phyloP scores from a whole-genome alignment of 2,888 invertebrate species.

The Parnassius apollo region DNA sequence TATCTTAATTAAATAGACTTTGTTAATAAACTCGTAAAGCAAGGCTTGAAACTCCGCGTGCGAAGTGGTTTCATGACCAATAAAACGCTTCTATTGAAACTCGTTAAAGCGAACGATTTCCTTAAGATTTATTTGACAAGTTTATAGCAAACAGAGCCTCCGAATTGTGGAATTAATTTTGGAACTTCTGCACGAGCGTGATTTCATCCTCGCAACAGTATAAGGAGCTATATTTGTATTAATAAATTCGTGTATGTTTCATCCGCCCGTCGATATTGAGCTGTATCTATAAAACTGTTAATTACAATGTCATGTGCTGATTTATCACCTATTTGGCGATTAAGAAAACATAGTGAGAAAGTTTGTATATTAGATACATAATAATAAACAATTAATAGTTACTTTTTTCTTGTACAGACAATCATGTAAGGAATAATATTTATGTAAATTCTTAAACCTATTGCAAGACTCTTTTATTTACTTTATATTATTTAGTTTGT shows the following conservation, averaged over 20 bases:
- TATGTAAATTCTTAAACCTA: too few species aligned
- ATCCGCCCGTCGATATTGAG: too few species aligned
- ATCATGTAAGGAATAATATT: too few species aligned
- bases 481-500: too few species aligned
- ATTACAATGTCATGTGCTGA: too few species aligned
- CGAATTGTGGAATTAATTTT: slow-evolving; percentile 52
- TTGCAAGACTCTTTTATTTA: too few species aligned
- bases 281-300: too few species aligned
- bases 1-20: slow-evolving; percentile 31
- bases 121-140: slow-evolving; percentile 60
- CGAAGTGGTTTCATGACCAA: slow-evolving; percentile 45
- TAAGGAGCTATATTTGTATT: slow-evolving; percentile 29
- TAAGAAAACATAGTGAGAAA: too few species aligned
- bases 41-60: slow-evolving; percentile 21
- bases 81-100: slow-evolving; percentile 52
- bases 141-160: slow-evolving; percentile 49
- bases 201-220: slow-evolving; percentile 36
- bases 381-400: too few species aligned
- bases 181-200: slow-evolving; percentile 39
- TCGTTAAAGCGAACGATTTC: slow-evolving; percentile 42
- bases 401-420: too few species aligned
- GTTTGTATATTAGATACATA: too few species aligned
- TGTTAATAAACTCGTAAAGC: slow-evolving; percentile 30
- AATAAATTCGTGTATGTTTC: neutral
- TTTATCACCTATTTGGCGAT: too few species aligned